Evolutionary conservation across 2,113 vertebrate species (phyloP).

Genomic region (Gadus macrocephalus): DNA sequence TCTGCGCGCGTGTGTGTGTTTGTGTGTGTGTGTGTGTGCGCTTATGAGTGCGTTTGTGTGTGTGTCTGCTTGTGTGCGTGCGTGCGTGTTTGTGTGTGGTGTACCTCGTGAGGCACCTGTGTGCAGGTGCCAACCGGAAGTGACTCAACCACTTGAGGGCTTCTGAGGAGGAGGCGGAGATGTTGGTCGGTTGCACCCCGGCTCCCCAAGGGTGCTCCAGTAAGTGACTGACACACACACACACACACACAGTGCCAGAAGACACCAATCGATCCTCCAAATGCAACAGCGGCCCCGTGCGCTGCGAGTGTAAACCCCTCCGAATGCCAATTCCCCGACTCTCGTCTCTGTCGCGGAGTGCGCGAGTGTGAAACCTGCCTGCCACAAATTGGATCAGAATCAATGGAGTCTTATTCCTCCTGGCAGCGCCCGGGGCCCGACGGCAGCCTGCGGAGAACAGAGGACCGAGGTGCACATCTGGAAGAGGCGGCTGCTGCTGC

Average conservation of each 20-base stretch:
- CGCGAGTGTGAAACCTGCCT: slow-evolving; percentile 49
- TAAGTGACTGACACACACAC: too few species aligned
- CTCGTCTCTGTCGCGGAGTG: slow-evolving; percentile 55
- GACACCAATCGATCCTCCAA: slow-evolving; percentile 53
- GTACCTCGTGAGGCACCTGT: neutral
- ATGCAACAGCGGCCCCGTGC: slow-evolving; percentile 36
- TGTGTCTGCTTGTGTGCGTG: too few species aligned
- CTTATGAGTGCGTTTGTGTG: too few species aligned
- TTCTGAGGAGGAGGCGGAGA: slow-evolving; percentile 14
- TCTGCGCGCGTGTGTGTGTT: neutral
- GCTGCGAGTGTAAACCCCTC: slow-evolving; percentile 29
- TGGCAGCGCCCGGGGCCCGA: slow-evolving; percentile 55
- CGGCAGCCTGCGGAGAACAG: slow-evolving; percentile 49
- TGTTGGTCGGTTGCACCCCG: neutral
- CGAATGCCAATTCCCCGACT: slow-evolving; percentile 59
- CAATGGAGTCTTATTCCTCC: slow-evolving; percentile 57
- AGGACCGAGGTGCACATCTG: slow-evolving; percentile 42
- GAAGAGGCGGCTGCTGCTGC: slow-evolving; percentile 2
- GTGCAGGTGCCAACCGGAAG: slow-evolving; percentile 25
- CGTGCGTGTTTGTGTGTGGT: slow-evolving; percentile 6
- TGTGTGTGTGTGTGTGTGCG: neutral
- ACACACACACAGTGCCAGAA: slow-evolving; percentile 27
- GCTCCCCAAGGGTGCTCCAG: too few species aligned
- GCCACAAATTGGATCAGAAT: slow-evolving; percentile 62
- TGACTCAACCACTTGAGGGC: slow-evolving; percentile 21